Evolutionary conservation across 2,113 vertebrate species (phyloP), one percentile per base, ranked within the genome.

Genomic region (Cyanistes caeruleus): DNA sequence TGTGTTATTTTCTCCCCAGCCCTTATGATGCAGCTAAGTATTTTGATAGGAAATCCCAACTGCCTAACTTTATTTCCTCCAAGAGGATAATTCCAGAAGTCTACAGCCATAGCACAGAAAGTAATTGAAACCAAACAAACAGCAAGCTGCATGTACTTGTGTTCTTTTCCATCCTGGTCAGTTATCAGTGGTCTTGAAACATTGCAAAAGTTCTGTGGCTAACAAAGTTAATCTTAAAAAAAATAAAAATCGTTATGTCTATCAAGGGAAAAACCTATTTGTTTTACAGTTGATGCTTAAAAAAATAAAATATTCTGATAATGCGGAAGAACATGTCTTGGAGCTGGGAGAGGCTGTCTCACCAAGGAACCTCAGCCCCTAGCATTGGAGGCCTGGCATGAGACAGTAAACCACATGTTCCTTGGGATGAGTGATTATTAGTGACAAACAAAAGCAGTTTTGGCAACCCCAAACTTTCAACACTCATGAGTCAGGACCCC

Each of bases 381-480:
- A 85, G 55, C 70, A 76, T 17, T 2, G 33, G 49, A 95, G 75
- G 67, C 78, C 84, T 97, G 93, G 91, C 94, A 80, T 58, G 70
- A 79, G 55, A 79, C 62, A 58, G 46, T 59, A 96, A 96, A 94
- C 93, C 94, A 74, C 93, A 91, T 85, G 75, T 91, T 95, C 70
- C 89, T 85, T 5, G 24, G 81, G 75, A 67, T 87, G 79, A 85
- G 46, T 82, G 84, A 93, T 93, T 94, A 93, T 96, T 94, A 96
- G 95, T 95, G 95, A 94, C 94, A 96, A 95, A 89, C 65, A 87
- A 79, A 93, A 85, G 95, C 63, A 96, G 78, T 74, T 76, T 76
- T 51, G 93, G 75, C 94, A 96, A 86, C 70, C 75, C 89, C 63
- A 85, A 43, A 39, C 78, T 89, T 95, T 94, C 75, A 5, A 88